Percentiles rank a stretch among this genome's conserved stretches.
phyloP scores from a whole-genome alignment of 1,140 invertebrate genomes.

The Drosophila baimaii region DNA sequence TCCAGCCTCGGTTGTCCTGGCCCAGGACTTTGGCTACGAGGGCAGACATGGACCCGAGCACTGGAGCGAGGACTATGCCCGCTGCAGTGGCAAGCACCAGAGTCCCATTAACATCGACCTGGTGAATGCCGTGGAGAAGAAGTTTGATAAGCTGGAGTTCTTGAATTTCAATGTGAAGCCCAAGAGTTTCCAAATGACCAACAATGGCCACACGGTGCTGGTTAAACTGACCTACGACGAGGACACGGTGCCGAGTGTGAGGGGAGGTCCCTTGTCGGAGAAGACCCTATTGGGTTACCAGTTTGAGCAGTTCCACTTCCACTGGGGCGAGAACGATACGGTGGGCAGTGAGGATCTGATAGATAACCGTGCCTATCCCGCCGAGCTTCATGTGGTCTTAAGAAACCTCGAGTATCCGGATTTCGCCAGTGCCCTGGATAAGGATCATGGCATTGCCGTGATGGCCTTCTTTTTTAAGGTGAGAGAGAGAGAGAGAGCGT shows the following conservation, averaged over 20 bases:
- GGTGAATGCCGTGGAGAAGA: constrained; percentile 85
- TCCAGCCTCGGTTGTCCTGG: constrained; percentile 22
- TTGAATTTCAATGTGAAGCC: constrained; percentile 86
- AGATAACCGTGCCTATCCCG: constrained; percentile 89
- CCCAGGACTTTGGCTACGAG: constrained; percentile 65
- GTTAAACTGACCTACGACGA: constrained; percentile 85
- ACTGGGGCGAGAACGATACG: constrained; percentile 91
- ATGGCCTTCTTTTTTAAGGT: constrained; percentile 94
- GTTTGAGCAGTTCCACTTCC: constrained; percentile 91
- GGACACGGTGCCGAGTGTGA: constrained; percentile 85
- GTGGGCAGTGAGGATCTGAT: constrained; percentile 95
- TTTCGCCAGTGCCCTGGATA: constrained; percentile 87
- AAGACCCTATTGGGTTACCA: constrained; percentile 86
- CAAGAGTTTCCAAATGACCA: constrained; percentile 86
- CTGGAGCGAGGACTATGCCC: constrained; percentile 88
- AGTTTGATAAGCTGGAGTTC: constrained; percentile 86
- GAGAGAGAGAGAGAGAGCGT: constrained; percentile 31
- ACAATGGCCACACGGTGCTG: constrained; percentile 91
- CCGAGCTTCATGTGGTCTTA: constrained; percentile 95
- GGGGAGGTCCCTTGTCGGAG: constrained; percentile 88
- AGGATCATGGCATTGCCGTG: constrained; percentile 91
- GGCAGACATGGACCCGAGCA: constrained; percentile 87
- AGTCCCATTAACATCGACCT: constrained; percentile 93
- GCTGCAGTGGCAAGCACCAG: constrained; percentile 91
- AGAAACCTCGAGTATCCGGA: constrained; percentile 89